These are phyloP conservation scores for Apostichopus leukothele DNA, from an alignment of 53 echinoderm and acorn worm genomes.

Conservation along the genomic window DNA sequence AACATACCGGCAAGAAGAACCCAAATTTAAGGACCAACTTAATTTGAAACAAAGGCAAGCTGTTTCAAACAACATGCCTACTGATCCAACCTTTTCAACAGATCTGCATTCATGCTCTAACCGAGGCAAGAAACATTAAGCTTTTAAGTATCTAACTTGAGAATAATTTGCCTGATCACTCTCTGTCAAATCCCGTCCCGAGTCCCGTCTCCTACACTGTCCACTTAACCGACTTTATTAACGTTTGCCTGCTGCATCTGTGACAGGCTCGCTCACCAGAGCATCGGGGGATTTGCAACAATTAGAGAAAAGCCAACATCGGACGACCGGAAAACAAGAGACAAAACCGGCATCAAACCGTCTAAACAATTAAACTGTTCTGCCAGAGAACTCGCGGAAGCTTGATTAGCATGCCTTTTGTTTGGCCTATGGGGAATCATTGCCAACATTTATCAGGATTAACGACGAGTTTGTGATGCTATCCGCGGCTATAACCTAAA, in stretches of 20 bases:
- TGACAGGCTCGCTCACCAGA: background rate
- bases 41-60: background rate
- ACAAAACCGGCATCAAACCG: background rate
- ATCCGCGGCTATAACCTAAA: background rate
- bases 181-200: background rate
- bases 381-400: background rate
- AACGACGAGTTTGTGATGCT: background rate
- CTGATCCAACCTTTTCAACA: background rate
- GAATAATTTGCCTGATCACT: background rate
- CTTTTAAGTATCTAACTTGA: background rate
- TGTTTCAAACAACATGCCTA: background rate
- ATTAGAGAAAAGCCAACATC: background rate
- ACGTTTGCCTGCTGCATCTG: background rate
- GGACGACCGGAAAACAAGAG: background rate
- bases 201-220: background rate
- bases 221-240: background rate
- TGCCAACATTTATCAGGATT: background rate
- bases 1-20: too few relatives aligned
- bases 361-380: background rate
- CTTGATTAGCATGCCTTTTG: background rate
- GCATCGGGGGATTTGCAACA: background rate
- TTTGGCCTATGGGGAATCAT: background rate
- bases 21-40: too few relatives aligned
- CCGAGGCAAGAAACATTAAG: background rate
- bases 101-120: background rate